Base-by-base conservation (phyloP, 2,113 vertebrate genomes). In the Sinocyclocheilus anophthalmus region DNA sequence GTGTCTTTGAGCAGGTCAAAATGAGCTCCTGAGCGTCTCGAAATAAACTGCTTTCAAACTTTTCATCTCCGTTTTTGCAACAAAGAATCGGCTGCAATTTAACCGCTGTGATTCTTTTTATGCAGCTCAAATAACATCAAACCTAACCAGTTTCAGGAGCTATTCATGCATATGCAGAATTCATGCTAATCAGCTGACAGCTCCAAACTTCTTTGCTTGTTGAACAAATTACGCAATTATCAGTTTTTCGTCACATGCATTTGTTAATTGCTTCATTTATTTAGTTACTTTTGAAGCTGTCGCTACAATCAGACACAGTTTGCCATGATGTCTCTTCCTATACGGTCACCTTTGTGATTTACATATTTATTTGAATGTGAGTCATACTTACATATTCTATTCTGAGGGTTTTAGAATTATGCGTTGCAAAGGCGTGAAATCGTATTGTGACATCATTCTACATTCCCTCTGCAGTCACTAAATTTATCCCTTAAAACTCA, bases 121-220 rank as follows among this genome's bases (percentile, higher is more conserved):
- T 72, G 30, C 45, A 37, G 48, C 11, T 83, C 22, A 39, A 72
- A 72, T 83, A 37, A 83, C 67, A 72, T 83, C 26, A 72, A 50
- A 39, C 13, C 5, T 50, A 53, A 55, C 5, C 48, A 70, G 42
- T 26, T 50, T 69, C 14, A 16, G 53, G 53, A 55, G 14, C 81
- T 55, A 55, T 83, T 83, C 81, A 83, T 72, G 48, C 81, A 83
- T 53, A 72, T 70, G 65, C 81, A 37, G 20, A 83, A 70, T 83
- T 72, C 67, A 72, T 37, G 48, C 45, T 72, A 72, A 72, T 72
- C 7, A 55, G 45, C 2, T 3, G 5, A 33, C 55, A 63, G 57
- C 57, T 42, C 6, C 3, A 59, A 39, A 48, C 65, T 42, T 48
- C 37, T 70, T 83, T 83, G 45, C 65, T 65, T 67, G 37, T 81